Conservation (phyloP, 2,888 invertebrate genomes). For the Proisotoma minuta region DNA sequence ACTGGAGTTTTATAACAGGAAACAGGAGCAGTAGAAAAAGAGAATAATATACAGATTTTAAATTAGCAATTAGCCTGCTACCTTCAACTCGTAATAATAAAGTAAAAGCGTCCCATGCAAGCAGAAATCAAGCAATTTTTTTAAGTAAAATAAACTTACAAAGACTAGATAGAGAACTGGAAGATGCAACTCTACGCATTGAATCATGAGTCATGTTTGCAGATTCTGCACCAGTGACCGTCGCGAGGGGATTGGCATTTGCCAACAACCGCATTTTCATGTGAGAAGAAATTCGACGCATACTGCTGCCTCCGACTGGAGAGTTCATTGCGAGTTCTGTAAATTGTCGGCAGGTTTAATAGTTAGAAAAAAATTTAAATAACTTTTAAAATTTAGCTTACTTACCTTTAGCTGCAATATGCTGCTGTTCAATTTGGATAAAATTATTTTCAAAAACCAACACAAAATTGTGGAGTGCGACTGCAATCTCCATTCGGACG, state of each 20-base stretch:
- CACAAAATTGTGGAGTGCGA: conserved; percentile 80
- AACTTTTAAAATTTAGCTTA: background rate
- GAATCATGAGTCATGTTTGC: conserved; percentile 41
- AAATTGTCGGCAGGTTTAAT: background rate
- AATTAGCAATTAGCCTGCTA: background rate
- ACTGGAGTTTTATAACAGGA: conserved; percentile 51
- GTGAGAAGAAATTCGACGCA: conserved; percentile 51
- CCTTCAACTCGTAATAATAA: background rate
- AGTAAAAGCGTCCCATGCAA: background rate
- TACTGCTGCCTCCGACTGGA: conserved; percentile 39
- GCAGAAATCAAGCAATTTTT: background rate
- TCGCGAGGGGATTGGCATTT: conserved; percentile 49
- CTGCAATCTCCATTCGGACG: conserved; percentile 80
- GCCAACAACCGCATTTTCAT: conserved; percentile 53
- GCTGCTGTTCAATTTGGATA: conserved; percentile 59
- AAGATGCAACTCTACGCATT: conserved; percentile 64
- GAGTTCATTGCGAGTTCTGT: conserved; percentile 33
- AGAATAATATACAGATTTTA: conserved; percentile 6
- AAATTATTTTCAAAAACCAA: conserved; percentile 83
- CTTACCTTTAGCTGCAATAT: conserved; percentile 29
- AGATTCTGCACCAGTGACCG: conserved; percentile 44
- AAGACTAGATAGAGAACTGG: conserved; percentile 64
- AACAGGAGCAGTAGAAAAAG: conserved; percentile 34
- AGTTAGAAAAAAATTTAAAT: background rate
- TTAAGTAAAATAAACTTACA: conserved; percentile 49